Conservation (phyloP, 2,113 vertebrate species). For the Sinocyclocheilus grahami region DNA sequence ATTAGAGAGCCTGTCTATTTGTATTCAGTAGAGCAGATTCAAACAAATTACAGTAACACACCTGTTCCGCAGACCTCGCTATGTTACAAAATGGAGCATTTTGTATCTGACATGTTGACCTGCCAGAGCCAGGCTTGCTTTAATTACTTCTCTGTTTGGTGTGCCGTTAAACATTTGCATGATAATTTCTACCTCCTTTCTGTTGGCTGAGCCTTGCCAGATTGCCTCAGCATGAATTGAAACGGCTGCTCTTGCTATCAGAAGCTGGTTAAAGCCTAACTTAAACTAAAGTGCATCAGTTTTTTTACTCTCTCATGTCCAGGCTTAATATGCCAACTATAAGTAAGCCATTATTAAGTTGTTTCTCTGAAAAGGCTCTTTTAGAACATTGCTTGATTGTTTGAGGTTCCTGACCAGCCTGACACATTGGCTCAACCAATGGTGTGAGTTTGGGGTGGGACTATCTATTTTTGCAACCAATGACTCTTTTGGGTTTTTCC, state of each 20-base stretch:
- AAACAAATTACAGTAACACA: conserved; percentile 59
- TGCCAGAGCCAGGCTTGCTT: conserved; percentile 57
- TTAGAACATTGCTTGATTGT: neutral
- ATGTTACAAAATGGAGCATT: conserved; percentile 58
- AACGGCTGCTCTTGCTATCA: conserved; percentile 23
- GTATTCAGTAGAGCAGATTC: conserved; percentile 58
- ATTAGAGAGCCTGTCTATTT: conserved; percentile 52
- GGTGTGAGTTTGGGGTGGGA: neutral
- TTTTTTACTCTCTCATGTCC: neutral
- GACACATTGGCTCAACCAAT: neutral
- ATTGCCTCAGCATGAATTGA: neutral
- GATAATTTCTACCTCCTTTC: conserved; percentile 49
- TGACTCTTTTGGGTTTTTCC: neutral
- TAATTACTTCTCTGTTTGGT: conserved; percentile 56
- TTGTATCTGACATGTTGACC: conserved; percentile 62
- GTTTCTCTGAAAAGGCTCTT: neutral
- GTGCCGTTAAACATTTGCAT: conserved; percentile 55
- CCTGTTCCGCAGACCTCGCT: conserved; percentile 51
- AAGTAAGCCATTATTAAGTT: neutral
- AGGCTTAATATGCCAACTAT: neutral
- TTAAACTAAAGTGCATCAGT: neutral
- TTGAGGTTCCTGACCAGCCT: neutral
- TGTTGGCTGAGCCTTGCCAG: conserved; percentile 29
- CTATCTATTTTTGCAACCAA: neutral
- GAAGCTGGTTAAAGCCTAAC: conserved; percentile 19